phyloP scores from a whole-genome alignment of 2,113 vertebrate genomes.

The Oreocharis arfaki region DNA sequence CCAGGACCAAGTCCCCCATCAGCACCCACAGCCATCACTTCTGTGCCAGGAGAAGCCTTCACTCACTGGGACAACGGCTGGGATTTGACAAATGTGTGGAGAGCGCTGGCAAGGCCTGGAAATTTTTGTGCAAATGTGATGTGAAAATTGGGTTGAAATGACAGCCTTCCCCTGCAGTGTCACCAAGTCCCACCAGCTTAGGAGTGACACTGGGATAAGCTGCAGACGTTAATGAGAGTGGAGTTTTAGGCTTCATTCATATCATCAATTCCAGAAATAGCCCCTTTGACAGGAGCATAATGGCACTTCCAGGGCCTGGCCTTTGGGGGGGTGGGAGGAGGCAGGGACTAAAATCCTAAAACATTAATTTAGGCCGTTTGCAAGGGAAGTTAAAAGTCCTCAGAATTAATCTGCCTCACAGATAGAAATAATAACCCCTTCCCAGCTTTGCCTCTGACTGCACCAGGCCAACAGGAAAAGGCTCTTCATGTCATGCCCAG shows the following conservation, averaged over 20 bases:
- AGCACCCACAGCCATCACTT: not conserved
- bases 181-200: constrained; percentile 36
- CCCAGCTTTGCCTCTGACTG: not conserved
- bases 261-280: constrained; percentile 62
- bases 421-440: constrained; percentile 24
- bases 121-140: constrained; percentile 20
- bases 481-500: not conserved
- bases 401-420: not conserved
- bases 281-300: constrained; percentile 50
- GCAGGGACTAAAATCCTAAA: constrained; percentile 38
- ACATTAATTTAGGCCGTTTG: constrained; percentile 35
- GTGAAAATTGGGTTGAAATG: constrained; percentile 52
- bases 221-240: constrained; percentile 45
- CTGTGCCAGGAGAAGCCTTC: not conserved
- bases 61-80: not conserved
- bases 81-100: not conserved
- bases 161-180: constrained; percentile 49
- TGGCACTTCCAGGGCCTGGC: constrained; percentile 43
- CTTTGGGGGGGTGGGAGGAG: not conserved
- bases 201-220: constrained; percentile 45
- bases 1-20: not conserved
- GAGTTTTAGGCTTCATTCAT: constrained; percentile 56
- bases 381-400: constrained; percentile 21
- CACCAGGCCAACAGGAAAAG: not conserved
- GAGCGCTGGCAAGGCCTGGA: not conserved